Conservation (phyloP, 2,888 invertebrate genomes). For the Odontocerum albicorne region DNA sequence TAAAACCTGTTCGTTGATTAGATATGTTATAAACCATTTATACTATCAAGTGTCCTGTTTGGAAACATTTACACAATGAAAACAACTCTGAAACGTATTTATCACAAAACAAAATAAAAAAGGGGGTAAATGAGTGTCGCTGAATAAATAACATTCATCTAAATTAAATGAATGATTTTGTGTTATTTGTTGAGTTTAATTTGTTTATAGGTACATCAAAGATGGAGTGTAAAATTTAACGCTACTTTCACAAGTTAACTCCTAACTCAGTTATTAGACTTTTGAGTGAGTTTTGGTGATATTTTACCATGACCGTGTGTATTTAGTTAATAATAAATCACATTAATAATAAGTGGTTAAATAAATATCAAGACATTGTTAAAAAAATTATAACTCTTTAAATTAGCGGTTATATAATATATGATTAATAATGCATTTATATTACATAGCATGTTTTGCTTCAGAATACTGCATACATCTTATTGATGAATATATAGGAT, state of each 20-base stretch:
- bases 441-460: neutral
- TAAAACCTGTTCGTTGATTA: neutral
- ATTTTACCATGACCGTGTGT: too few relatives aligned
- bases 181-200: constrained; percentile 12
- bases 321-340: too few relatives aligned
- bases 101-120: constrained; percentile 5
- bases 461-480: too few relatives aligned
- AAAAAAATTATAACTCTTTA: too few relatives aligned
- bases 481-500: too few relatives aligned
- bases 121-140: neutral
- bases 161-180: constrained; percentile 6
- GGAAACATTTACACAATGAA: constrained; percentile 8
- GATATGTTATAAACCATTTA: neutral
- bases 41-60: neutral
- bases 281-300: too few relatives aligned
- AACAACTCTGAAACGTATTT: neutral
- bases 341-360: too few relatives aligned
- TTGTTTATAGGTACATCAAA: constrained; percentile 3
- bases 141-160: constrained; percentile 3
- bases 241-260: too few relatives aligned
- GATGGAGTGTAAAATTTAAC: too few relatives aligned
- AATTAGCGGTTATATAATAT: too few relatives aligned
- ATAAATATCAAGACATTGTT: too few relatives aligned
- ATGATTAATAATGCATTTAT: neutral
- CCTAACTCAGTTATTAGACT: too few relatives aligned